Percentiles rank a stretch among this genome's conserved stretches.
phyloP scores from a whole-genome alignment of 2,797 vertebrate species.

The Cossypha heuglini region DNA sequence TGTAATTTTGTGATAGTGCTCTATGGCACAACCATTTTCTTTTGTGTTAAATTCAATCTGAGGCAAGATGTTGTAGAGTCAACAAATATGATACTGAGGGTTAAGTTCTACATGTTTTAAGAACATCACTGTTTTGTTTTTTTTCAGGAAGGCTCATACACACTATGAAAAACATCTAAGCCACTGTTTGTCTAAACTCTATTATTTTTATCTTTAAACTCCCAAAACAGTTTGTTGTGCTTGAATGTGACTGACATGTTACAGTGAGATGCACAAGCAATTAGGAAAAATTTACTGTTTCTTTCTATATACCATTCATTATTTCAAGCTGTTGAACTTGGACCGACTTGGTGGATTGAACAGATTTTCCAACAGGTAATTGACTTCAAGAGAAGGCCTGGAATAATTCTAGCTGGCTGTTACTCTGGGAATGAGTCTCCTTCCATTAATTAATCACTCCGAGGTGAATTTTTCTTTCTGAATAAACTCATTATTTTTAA shows the following conservation, averaged over 20 bases:
- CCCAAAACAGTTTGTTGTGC: neutral
- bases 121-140: neutral
- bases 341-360: neutral
- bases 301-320: neutral
- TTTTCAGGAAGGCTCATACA: neutral
- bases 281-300: neutral
- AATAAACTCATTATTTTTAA: conserved; percentile 61
- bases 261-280: neutral
- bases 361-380: conserved; percentile 60
- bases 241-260: neutral
- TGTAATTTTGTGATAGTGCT: neutral
- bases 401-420: conserved; percentile 51
- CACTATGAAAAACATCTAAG: neutral
- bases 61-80: neutral
- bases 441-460: conserved; percentile 57
- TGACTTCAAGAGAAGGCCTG: conserved; percentile 37
- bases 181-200: neutral
- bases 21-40: neutral
- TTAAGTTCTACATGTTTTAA: neutral
- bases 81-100: neutral
- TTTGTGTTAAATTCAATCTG: fast-evolving
- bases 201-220: neutral
- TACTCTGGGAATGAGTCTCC: conserved; percentile 8
- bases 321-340: conserved; percentile 53
- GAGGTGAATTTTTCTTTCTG: conserved; percentile 18